Evolutionary conservation across 2,797 vertebrate species (phyloP), one percentile per base, ranked within the genome.

Genomic region (Gallinago solitaria): DNA sequence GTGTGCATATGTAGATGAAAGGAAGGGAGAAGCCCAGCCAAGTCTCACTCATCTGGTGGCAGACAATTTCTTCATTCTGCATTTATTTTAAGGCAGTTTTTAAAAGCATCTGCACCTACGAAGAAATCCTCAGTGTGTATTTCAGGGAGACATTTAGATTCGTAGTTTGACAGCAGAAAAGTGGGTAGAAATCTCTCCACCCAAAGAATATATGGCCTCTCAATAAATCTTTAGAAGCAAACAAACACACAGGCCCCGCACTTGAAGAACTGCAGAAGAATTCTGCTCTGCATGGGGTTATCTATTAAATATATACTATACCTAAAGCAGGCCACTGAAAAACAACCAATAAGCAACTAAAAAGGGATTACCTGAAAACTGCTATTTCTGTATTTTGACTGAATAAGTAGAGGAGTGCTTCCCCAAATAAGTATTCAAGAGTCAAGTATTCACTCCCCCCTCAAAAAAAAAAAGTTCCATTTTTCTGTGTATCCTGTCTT

Each of bases 41-140:
- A 92, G 73, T 91, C 84, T 95, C 79, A 61, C 82, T 96, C 83
- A 92, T 94, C 82, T 91, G 71, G 87, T 77, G 90, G 90, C 77
- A 96, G 88, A 93, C 51, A 90, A 89, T 79, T 94, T 92, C 74
- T 91, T 89, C 80, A 87, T 90, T 74, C 67, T 53, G 35, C 37
- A 82, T 57, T 89, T 86, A 91, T 88, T 96, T 94, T 91, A 96
- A 95, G 57, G 64, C 32, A 61, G 57, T 74, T 80, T 92, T 95
- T 87, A 82, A 93, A 95, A 97, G 74, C 89, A 77, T 80, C 90
- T 93, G 89, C 59, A 88, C 74, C 77, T 93, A 70, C 3, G 3
- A 94, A 90, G 63, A 90, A 83, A 93, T 79, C 87, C 25, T 61
- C 63, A 16, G 37, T 30, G 48, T 80, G 33, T 71, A 56, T 96